Base-by-base conservation (phyloP, 1,140 invertebrate species). In the Papilio polytes region DNA sequence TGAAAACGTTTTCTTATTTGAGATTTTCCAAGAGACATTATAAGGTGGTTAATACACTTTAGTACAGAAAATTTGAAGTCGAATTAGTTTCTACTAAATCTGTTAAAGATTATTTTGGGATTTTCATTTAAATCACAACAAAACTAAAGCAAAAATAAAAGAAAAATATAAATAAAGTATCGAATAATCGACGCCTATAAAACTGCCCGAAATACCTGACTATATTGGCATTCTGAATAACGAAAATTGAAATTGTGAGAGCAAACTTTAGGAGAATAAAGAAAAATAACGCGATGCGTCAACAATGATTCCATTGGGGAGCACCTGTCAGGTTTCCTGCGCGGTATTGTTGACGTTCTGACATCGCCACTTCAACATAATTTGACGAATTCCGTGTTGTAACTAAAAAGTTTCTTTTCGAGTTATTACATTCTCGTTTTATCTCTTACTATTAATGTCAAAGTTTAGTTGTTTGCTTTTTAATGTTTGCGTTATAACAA, bases 181-280 rank as follows among this genome's bases (percentile, higher is more conserved):
- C 26, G 26, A 70, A 70, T 63, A 70, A 70, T 70, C 36, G 26
- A 15, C 12, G 63, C 63, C 7, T 74, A 46, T 44, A 20, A 22
- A 44, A 74, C 72, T 44, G 36, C 10, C 72, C 20, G 72, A 74
- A 74, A 73, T 44, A 73, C 70, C 2, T 36, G n/a, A 10, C 36
- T 20, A 31, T 46, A 74, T 74, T 41, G 72, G 72, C 72, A 18
- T 44, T 44, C 41, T 41, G n/a, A 74, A 20, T 74, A 74, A 74
- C 72, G 72, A 74, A 74, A 74, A 74, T 74, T 74, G 72, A 46
- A 74, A 74, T 74, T 74, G 72, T 46, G 72, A 74, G 72, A 15
- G 36, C 18, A 46, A 74, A 74, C 72, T 46, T 74, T 74, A 46
- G 72, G 36, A 41, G 72, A 46, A 46, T 74, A 74, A 74, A 74